Evolutionary conservation across 1,140 invertebrate species (phyloP).

Genomic region (Macrobrachium nipponense): DNA sequence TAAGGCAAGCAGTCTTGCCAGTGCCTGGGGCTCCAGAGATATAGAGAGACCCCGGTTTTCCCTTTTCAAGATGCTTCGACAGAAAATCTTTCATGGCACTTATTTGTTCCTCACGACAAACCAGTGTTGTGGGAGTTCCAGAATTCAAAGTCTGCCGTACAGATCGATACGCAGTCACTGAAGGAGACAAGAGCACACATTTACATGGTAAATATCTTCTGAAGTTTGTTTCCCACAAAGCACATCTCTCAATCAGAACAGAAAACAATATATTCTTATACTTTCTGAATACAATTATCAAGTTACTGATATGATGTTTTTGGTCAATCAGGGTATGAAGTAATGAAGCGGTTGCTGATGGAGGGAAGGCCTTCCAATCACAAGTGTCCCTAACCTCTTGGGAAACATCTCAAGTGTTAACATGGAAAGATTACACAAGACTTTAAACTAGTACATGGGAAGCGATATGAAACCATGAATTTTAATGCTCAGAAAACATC

Average conservation of each 20-base stretch:
- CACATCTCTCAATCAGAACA: not conserved
- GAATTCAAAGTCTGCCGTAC: slow-evolving; percentile 78
- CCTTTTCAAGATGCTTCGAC: slow-evolving; percentile 74
- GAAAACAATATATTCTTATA: not conserved
- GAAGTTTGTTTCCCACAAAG: no score
- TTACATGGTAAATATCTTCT: no score
- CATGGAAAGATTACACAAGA: no score
- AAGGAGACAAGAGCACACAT: not conserved
- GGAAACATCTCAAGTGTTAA: no score
- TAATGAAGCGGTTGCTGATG: no score
- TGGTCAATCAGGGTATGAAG: no score
- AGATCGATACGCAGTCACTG: slow-evolving; percentile 45
- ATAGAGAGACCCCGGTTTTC: slow-evolving; percentile 85
- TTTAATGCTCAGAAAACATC: not conserved
- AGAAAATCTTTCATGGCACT: slow-evolving; percentile 79
- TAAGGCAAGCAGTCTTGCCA: slow-evolving; percentile 92
- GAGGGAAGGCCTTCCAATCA: no score
- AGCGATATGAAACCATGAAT: not conserved
- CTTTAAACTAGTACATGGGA: no score
- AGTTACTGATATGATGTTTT: no score
- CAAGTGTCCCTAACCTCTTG: no score
- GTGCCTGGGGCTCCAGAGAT: slow-evolving; percentile 96
- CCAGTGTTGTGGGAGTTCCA: slow-evolving; percentile 76
- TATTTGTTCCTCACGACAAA: slow-evolving; percentile 84
- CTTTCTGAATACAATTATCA: not conserved